These are phyloP conservation scores for Sebastiscus tertius DNA, from an alignment of 2,797 vertebrate species.

Conservation along the genomic window DNA sequence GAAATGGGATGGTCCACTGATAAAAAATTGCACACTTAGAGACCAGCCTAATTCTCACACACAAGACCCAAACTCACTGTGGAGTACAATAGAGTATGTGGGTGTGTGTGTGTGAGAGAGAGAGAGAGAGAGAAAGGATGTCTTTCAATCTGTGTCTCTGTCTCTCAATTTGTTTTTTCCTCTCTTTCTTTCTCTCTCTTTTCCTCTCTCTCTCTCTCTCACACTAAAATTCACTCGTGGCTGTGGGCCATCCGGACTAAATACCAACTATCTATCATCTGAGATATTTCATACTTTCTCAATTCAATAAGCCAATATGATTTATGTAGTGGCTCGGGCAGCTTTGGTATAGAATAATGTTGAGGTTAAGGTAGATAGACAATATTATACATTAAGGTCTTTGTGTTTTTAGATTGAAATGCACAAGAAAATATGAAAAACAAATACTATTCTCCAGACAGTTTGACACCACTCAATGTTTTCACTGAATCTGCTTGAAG, in stretches of 20 bases:
- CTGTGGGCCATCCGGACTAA: constrained; percentile 66
- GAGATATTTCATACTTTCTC: constrained; percentile 68
- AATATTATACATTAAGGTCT: constrained; percentile 35
- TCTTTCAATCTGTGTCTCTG: constrained; percentile 31
- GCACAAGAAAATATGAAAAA: background rate
- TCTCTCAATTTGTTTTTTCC: background rate
- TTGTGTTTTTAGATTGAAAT: constrained; percentile 24
- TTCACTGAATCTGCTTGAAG: background rate
- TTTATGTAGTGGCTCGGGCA: constrained; percentile 59
- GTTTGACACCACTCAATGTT: background rate
- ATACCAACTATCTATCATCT: constrained; percentile 76
- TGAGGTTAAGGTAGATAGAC: constrained; percentile 31
- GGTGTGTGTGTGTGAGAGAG: background rate
- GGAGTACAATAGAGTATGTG: background rate
- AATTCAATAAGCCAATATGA: constrained; percentile 72
- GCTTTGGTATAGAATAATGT: constrained; percentile 39
- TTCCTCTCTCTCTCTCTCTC: background rate
- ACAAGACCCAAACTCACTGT: constrained; percentile 20
- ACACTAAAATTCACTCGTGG: constrained; percentile 41
- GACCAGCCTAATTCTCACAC: constrained; percentile 60
- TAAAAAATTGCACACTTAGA: constrained; percentile 66
- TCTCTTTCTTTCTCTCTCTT: background rate
- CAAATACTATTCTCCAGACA: background rate
- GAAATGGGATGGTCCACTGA: constrained; percentile 78
- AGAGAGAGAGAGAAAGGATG: background rate